These are phyloP conservation scores for Drosophila ustulata DNA, from an alignment of 2,888 invertebrate species.

Conservation along the genomic window DNA sequence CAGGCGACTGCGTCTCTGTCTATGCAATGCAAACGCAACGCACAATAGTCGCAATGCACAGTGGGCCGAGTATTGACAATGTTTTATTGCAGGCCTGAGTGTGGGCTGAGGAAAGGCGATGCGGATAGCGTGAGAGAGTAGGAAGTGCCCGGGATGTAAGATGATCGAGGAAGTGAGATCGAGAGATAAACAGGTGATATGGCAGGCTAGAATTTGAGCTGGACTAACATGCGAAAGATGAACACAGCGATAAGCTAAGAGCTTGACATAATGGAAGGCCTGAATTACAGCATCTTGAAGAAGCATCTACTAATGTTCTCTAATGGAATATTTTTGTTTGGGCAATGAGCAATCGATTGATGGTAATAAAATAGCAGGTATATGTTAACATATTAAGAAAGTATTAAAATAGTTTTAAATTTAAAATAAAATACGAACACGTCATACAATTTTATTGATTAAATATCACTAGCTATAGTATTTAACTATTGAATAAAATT, in stretches of 20 bases:
- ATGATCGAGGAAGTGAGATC: conserved; percentile 69
- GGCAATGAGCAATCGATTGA: neutral
- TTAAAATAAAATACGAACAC: too few species aligned
- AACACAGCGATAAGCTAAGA: conserved; percentile 11
- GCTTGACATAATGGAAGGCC: neutral
- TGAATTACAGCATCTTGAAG: conserved; percentile 15
- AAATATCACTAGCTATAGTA: too few species aligned
- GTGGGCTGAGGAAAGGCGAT: conserved; percentile 40
- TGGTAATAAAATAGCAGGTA: neutral
- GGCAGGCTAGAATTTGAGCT: conserved; percentile 6
- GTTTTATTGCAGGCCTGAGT: conserved; percentile 13
- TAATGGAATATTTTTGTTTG: neutral
- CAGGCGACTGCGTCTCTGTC: conserved; percentile 60
- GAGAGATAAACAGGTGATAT: conserved; percentile 68
- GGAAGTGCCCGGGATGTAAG: conserved; percentile 43
- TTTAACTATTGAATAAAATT: too few species aligned
- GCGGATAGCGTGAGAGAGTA: conserved; percentile 38
- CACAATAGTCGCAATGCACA: conserved; percentile 68
- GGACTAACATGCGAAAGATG: conserved; percentile 22
- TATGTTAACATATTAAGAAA: too few species aligned
- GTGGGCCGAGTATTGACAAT: conserved; percentile 59
- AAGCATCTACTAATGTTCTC: neutral
- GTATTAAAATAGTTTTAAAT: too few species aligned
- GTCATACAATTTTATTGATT: too few species aligned
- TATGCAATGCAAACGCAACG: conserved; percentile 60